Evolutionary conservation across 2,888 invertebrate genomes (phyloP), one percentile per base, ranked within the genome.

Genomic region (Caenorhabditis zanzibari): DNA sequence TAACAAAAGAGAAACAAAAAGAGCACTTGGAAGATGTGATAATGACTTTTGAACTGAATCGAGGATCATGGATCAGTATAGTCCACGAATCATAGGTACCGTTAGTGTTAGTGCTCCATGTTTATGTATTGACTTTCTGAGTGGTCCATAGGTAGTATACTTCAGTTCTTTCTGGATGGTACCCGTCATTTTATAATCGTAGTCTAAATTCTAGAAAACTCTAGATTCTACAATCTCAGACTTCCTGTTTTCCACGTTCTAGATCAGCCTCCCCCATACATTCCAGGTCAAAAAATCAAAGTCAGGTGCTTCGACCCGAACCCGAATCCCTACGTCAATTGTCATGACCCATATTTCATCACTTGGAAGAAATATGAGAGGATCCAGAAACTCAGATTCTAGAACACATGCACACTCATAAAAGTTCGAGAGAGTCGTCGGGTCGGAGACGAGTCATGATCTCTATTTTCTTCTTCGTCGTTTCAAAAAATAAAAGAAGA

Each of bases 401-500:
- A 54, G 68, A 68, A 68, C 68, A 52, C 54, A 52, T 52, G 66
- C 66, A 52, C 66, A 49, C 66, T 66, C 66, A 66, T 52, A 52
- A 68, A 64, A 32, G 47, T 14, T 16, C n/a, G 19, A 47, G n/a
- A 47, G 47, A 68, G 54, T 35, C 54, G 68, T 35, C 68, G 68
- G 68, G 68, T 68, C 68, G 68, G 49, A 49, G 54, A 68, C 68
- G 54, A 68, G 68, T 68, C 68, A 68, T 63, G 63, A 44, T 63
- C 38, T 64, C 28, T 44, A 10, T 44, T 6, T 19, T 35, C 44
- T 35, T 52, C n/a, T 24, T 54, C 52, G 26, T 68, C 68, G 19
- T 38, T 54, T 54, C 54, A 54, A 68, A 49, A 47, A 54, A 54
- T 24, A 54, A 10, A 54, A 54, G 22, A 26, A 32, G 41, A 44